Evolutionary conservation across 1,140 invertebrate genomes (phyloP).

Genomic region (Nephotettix cincticeps): DNA sequence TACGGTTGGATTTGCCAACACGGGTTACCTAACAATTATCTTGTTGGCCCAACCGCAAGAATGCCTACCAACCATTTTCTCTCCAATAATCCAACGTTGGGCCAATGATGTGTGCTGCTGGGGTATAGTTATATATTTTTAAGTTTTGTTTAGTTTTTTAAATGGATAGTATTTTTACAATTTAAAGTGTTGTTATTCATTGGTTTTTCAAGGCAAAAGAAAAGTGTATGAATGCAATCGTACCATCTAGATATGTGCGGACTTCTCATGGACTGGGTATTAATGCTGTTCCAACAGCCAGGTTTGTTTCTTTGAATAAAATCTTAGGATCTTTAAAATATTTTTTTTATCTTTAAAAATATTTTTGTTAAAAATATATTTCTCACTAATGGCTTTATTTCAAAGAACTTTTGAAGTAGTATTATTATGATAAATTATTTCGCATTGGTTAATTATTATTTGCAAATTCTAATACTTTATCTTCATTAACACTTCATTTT

Average conservation of each 20-base stretch:
- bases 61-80: too few species aligned
- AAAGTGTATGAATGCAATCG: slow-evolving; percentile 25
- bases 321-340: not conserved
- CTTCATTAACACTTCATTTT: too few species aligned
- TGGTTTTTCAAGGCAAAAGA: slow-evolving; percentile 31
- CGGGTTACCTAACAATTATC: too few species aligned
- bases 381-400: not conserved
- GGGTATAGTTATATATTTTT: too few species aligned
- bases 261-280: not conserved
- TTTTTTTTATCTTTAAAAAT: not conserved
- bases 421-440: not conserved
- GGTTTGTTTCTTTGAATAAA: not conserved
- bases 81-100: too few species aligned
- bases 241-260: not conserved
- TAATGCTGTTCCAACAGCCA: not conserved
- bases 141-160: too few species aligned
- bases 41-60: too few species aligned
- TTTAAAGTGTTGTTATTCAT: too few species aligned
- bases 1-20: too few species aligned
- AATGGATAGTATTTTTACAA: too few species aligned
- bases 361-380: not conserved
- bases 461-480: too few species aligned
- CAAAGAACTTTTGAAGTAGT: not conserved
- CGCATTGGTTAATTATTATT: not conserved
- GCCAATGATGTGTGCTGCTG: too few species aligned